Conservation (phyloP, 1,140 invertebrate species). For the Paraescarpia echinospica region DNA sequence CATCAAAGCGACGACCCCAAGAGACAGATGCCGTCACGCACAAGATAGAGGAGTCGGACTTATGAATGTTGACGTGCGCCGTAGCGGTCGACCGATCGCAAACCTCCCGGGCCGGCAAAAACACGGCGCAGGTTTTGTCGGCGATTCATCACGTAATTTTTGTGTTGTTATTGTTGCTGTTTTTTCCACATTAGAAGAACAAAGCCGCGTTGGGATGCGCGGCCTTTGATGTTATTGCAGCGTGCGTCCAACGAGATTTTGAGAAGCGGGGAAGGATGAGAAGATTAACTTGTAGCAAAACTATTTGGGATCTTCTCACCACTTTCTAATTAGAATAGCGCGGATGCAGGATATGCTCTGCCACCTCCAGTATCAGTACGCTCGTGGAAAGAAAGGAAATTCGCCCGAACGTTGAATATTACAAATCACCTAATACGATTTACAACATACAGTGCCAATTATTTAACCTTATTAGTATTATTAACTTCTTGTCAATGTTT, state of each 20-base stretch:
- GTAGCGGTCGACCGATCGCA: background rate
- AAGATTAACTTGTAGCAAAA: too few species aligned
- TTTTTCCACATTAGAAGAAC: background rate
- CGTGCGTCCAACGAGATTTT: background rate
- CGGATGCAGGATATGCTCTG: too few species aligned
- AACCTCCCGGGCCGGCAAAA: background rate
- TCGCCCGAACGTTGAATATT: too few species aligned
- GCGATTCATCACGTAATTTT: background rate
- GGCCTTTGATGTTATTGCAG: background rate
- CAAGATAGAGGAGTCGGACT: background rate
- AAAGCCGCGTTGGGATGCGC: background rate
- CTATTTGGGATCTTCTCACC: too few species aligned
- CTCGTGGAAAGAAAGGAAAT: too few species aligned
- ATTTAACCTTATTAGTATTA: too few species aligned
- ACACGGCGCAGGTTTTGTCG: background rate
- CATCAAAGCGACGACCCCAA: background rate
- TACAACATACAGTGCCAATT: too few species aligned
- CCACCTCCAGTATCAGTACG: too few species aligned
- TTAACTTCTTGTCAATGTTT: background rate
- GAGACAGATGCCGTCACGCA: background rate
- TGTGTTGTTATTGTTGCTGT: background rate
- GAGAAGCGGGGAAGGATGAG: background rate
- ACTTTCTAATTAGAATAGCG: too few species aligned
- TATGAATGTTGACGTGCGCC: background rate
- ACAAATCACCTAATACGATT: too few species aligned